These are phyloP conservation scores for Thunnus thynnus DNA, from an alignment of 2,113 vertebrate species.

Conservation along the genomic window DNA sequence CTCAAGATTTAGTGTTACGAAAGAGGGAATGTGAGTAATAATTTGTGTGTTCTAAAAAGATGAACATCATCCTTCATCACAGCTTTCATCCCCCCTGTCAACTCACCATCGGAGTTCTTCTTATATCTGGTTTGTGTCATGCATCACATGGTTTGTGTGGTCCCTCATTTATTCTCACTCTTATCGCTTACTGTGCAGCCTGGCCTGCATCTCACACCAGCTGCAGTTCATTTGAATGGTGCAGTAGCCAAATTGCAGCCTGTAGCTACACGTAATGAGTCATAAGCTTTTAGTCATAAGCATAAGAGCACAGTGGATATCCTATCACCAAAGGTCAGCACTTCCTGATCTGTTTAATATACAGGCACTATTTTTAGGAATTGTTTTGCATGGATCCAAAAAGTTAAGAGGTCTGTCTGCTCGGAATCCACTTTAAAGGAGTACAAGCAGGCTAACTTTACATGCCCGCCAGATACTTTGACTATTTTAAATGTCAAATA, in stretches of 20 bases:
- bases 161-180: constrained; percentile 30
- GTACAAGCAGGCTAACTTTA: not conserved
- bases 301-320: not conserved
- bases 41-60: not conserved
- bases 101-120: not conserved
- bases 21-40: not conserved
- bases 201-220: constrained; percentile 32
- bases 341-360: not conserved
- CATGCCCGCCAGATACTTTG: constrained; percentile 6
- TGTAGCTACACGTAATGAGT: constrained; percentile 39
- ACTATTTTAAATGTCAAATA: constrained; percentile 32
- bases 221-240: constrained; percentile 14
- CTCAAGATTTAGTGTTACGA: constrained; percentile 28
- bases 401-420: constrained; percentile 15
- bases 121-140: constrained; percentile 58
- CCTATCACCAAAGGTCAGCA: constrained; percentile 22
- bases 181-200: constrained; percentile 50
- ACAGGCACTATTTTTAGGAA: not conserved
- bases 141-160: constrained; percentile 17
- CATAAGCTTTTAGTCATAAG: not conserved
- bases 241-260: constrained; percentile 2
- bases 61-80: not conserved
- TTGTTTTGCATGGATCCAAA: constrained; percentile 25
- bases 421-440: constrained; percentile 21
- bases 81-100: constrained; percentile 1